Conservation (phyloP, 2,888 invertebrate species). For the Amphipoea lucens region DNA sequence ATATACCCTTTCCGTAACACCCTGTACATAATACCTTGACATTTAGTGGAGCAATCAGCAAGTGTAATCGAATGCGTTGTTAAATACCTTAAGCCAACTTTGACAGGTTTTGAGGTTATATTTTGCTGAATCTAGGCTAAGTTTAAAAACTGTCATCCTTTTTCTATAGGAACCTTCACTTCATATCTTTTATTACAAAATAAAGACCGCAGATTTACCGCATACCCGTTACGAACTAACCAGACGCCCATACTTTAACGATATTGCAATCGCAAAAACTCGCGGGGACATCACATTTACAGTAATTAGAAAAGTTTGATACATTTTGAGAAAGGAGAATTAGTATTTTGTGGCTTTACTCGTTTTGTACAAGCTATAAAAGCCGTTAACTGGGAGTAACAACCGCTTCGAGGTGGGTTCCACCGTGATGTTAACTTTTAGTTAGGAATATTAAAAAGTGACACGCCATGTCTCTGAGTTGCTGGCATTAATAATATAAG, state of each 20-base stretch:
- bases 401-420: slow-evolving; percentile 65
- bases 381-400: slow-evolving; percentile 78
- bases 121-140: neutral
- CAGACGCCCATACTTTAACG: slow-evolving; percentile 70
- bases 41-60: too few species aligned
- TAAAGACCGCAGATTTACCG: slow-evolving; percentile 36
- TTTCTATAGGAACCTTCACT: neutral
- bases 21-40: too few species aligned
- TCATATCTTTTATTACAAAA: slow-evolving; percentile 11
- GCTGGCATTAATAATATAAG: neutral
- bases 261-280: slow-evolving; percentile 81
- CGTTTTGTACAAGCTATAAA: slow-evolving; percentile 82
- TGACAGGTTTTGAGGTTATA: neutral
- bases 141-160: neutral
- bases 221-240: slow-evolving; percentile 50
- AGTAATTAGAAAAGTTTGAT: slow-evolving; percentile 88
- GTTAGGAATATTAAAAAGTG: slow-evolving; percentile 39
- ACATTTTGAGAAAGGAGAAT: slow-evolving; percentile 85
- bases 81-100: neutral
- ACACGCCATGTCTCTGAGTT: neutral
- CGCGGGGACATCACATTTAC: slow-evolving; percentile 82
- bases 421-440: slow-evolving; percentile 51
- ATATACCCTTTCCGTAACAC: too few species aligned
- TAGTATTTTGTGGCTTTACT: slow-evolving; percentile 87
- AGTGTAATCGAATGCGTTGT: neutral